phyloP scores from a whole-genome alignment of 2,888 invertebrate genomes.

The Luperina nickerlii region DNA sequence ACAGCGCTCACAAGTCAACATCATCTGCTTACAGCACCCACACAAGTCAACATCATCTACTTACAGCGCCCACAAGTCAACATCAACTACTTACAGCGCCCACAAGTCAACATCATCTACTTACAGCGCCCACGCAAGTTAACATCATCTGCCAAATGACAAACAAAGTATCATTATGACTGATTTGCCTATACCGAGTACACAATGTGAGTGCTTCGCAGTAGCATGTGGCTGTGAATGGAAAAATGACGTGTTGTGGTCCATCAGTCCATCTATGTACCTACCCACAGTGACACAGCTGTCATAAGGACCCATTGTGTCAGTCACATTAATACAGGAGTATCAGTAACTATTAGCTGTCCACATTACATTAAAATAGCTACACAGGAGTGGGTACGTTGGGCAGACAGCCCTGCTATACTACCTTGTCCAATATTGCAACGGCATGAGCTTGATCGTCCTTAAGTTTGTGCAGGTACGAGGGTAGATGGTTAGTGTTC shows the following conservation, averaged over 20 bases:
- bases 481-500: too few species aligned
- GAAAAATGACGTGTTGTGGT: slow-evolving; percentile 2
- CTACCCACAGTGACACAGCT: background rate
- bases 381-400: background rate
- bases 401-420: background rate
- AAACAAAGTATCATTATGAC: slow-evolving; percentile 4
- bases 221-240: slow-evolving; percentile 11
- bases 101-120: background rate
- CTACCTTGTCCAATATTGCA: background rate
- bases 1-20: too few species aligned
- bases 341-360: background rate
- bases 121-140: background rate
- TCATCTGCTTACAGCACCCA: too few species aligned
- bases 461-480: too few species aligned
- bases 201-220: background rate
- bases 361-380: background rate
- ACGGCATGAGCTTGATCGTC: background rate
- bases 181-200: background rate
- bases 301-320: slow-evolving; percentile 35
- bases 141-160: background rate
- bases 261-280: background rate
- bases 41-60: too few species aligned
- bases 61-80: too few species aligned
- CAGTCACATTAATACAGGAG: background rate
- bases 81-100: too few species aligned